These are phyloP conservation scores for Rana temporaria DNA, from an alignment of 2,113 vertebrate species.

Conservation along the genomic window DNA sequence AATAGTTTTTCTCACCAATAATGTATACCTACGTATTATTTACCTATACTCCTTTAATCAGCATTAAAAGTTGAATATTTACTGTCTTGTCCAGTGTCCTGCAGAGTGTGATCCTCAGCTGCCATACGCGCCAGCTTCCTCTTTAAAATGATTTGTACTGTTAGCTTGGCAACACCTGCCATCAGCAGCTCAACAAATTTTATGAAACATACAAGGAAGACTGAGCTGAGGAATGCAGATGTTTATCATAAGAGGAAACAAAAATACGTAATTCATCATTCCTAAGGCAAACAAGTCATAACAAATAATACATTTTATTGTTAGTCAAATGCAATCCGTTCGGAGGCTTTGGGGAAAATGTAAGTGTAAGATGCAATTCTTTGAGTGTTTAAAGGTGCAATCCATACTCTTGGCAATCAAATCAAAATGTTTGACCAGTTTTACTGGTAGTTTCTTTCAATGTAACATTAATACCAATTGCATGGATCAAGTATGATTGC, in stretches of 20 bases:
- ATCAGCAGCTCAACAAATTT: conserved; percentile 89
- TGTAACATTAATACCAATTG: not conserved
- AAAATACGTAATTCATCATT: conserved; percentile 89
- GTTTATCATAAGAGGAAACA: conserved; percentile 90
- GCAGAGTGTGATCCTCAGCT: conserved; percentile 97
- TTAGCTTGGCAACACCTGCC: conserved; percentile 91
- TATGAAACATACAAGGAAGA: conserved; percentile 89
- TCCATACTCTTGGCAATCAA: not conserved
- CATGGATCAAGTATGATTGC: not conserved
- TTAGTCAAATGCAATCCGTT: conserved; percentile 88
- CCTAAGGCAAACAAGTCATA: conserved; percentile 90
- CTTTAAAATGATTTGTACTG: conserved; percentile 94
- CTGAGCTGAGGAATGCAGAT: conserved; percentile 89
- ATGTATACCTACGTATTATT: conserved; percentile 99
- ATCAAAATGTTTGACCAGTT: too few species aligned
- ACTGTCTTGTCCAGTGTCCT: conserved; percentile 99
- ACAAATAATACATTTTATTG: conserved; percentile 88
- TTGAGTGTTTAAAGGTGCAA: conserved; percentile 46
- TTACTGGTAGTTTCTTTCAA: not conserved
- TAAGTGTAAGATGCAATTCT: conserved; percentile 44
- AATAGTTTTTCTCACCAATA: conserved; percentile 99
- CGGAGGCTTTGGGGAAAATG: conserved; percentile 79
- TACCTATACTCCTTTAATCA: conserved; percentile 99
- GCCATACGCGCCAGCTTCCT: conserved; percentile 91
- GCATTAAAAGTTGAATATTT: conserved; percentile 99